Percentiles rank a stretch among this genome's conserved stretches.
Evolutionary conservation across 2,888 invertebrate species (phyloP).

Genomic region (Lepas anatifera): DNA sequence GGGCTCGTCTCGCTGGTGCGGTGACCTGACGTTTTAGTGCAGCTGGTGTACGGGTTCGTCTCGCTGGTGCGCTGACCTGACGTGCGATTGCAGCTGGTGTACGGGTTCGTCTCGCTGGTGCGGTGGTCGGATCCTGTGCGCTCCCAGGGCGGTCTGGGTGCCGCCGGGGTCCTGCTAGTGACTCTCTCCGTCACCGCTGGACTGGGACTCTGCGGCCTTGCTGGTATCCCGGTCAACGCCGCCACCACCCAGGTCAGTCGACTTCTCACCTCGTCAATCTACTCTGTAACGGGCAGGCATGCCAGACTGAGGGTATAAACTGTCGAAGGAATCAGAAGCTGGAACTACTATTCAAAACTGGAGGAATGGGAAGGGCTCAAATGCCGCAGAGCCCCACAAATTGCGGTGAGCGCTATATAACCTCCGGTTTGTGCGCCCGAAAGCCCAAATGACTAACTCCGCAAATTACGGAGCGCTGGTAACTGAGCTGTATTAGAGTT

Average conservation of each 20-base stretch:
- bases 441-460: too few relatives aligned
- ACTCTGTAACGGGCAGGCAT: too few relatives aligned
- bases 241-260: constrained; percentile 60
- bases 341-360: too few relatives aligned
- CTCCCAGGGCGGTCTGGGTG: constrained; percentile 69
- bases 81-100: constrained; percentile 61
- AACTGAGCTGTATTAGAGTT: too few relatives aligned
- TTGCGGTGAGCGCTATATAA: too few relatives aligned
- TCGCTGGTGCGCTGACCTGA: constrained; percentile 64
- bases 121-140: constrained; percentile 66
- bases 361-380: too few relatives aligned
- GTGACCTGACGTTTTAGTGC: constrained; percentile 61
- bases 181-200: constrained; percentile 86
- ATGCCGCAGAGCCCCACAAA: too few relatives aligned
- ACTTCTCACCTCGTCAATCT: too few relatives aligned
- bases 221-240: constrained; percentile 53
- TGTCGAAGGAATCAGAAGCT: too few relatives aligned
- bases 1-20: constrained; percentile 64
- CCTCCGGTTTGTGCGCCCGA: too few relatives aligned
- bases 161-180: constrained; percentile 79
- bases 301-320: too few relatives aligned
- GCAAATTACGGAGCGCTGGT: too few relatives aligned
- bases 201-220: constrained; percentile 46
- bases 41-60: constrained; percentile 71
- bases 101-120: constrained; percentile 65